These are phyloP conservation scores for Gymnocephalus cernua DNA, from an alignment of 2,113 vertebrate species.

Conservation along the genomic window DNA sequence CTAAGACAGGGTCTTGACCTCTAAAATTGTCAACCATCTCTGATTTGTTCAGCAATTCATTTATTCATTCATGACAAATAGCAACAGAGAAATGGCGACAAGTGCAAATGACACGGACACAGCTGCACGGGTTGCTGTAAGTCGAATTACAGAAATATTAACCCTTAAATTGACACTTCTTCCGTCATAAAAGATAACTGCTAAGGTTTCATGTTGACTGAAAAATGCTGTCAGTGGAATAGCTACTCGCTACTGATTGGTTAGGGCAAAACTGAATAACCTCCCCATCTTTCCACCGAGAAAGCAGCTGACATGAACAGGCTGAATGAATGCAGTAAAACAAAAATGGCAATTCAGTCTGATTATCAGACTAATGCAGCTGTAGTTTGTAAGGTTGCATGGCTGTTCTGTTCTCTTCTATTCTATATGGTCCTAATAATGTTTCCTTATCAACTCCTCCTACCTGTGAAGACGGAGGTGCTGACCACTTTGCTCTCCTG, in stretches of 20 bases:
- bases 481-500: slow-evolving; percentile 91
- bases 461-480: slow-evolving; percentile 91
- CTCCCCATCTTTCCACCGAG: background rate
- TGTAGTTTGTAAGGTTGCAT: background rate
- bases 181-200: background rate
- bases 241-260: background rate
- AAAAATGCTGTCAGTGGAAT: background rate
- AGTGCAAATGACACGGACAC: background rate
- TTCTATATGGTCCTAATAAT: background rate
- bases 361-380: background rate
- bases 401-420: background rate
- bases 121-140: background rate
- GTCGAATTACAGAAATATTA: background rate
- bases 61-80: background rate
- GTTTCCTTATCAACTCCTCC: slow-evolving; percentile 19
- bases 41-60: background rate
- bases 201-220: background rate
- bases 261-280: background rate
- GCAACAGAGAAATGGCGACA: background rate
- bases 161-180: background rate
- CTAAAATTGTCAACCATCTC: background rate
- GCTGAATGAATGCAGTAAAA: background rate
- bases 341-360: background rate
- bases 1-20: background rate
- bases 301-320: background rate